Evolutionary conservation across 2,888 invertebrate genomes (phyloP), one percentile per base, ranked within the genome.

Genomic region (Gymnoscelis rufifasciata): DNA sequence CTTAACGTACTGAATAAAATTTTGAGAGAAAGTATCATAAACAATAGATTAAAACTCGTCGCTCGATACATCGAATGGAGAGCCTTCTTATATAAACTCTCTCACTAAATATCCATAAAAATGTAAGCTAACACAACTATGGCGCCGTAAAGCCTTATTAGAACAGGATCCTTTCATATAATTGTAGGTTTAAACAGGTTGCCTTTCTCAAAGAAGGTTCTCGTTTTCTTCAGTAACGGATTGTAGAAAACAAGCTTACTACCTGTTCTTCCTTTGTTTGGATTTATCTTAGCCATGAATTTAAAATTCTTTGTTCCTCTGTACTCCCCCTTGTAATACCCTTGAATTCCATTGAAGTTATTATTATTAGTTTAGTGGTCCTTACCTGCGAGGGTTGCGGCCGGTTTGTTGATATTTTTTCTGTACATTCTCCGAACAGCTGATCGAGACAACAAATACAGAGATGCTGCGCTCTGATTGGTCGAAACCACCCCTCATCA

Each of bases 381-480:
- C 66, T 67, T 82, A 81, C 82, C 80, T 82, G 50, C 51, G 38
- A 43, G 58, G 66, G 60, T 51, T 54, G 47, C 19, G 19, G 57
- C 52, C 60, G 66, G 71, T 73, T 76, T 81, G 76, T 81, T 78
- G 71, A 71, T 57, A 48, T 72, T 79, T 82, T 81, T 63, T 76
- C 33, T 52, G 64, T 35, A 19, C 35, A 35, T 35, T 35, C 35
- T 35, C 35, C 10, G 50, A 68, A 78, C 84, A 84, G 83, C 84
- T 83, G 84, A 83, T 81, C 68, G 62, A 54, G 58, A 76, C 62
- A 78, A 75, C 71, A 77, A 75, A 66, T 52, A 60, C 74, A 74
- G 65, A 74, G 72, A 67, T 19, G 57, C 37, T 50, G 28, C 53
- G 35, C 41, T 50, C 51, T 41, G 73, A 79, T 79, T 78, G 75